These are phyloP conservation scores for Drosophila crucigera DNA, from an alignment of 2,888 invertebrate genomes.

Conservation along the genomic window DNA sequence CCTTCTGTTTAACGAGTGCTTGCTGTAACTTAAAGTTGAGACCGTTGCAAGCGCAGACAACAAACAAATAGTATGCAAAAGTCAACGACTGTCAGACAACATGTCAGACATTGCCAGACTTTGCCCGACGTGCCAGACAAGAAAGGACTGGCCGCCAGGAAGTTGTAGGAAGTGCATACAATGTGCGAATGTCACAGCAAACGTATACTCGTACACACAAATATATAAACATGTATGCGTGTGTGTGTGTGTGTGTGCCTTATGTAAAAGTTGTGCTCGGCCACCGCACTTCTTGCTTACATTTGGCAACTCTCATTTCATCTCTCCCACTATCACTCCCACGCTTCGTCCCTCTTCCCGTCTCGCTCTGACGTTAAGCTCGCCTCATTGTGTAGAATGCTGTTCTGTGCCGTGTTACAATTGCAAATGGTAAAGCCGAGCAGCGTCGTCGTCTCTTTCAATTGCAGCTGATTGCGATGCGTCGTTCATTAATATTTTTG, in stretches of 20 bases:
- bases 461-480: slow-evolving; percentile 48
- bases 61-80: slow-evolving; percentile 45
- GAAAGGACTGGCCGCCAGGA: slow-evolving; percentile 54
- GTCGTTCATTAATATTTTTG: slow-evolving; percentile 46
- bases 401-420: slow-evolving; percentile 23
- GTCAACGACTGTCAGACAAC: slow-evolving; percentile 55
- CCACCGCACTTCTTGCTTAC: slow-evolving; percentile 21
- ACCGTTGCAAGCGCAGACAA: slow-evolving; percentile 1
- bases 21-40: slow-evolving; percentile 32
- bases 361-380: slow-evolving; percentile 9
- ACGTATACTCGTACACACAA: no score
- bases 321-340: slow-evolving; percentile 6
- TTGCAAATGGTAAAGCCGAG: slow-evolving; percentile 42
- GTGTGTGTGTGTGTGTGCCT: slow-evolving; percentile 3
- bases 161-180: slow-evolving; percentile 65
- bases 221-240: neutral
- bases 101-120: slow-evolving; percentile 36
- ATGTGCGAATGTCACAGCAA: slow-evolving; percentile 50
- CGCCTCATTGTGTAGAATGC: slow-evolving; percentile 50
- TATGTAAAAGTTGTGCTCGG: neutral
- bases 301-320: slow-evolving; percentile 42
- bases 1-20: neutral
- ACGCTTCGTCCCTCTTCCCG: neutral
- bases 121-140: slow-evolving; percentile 45
- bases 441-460: slow-evolving; percentile 30